phyloP scores from a whole-genome alignment of 2,888 invertebrate genomes.

The Callinectes sapidus region DNA sequence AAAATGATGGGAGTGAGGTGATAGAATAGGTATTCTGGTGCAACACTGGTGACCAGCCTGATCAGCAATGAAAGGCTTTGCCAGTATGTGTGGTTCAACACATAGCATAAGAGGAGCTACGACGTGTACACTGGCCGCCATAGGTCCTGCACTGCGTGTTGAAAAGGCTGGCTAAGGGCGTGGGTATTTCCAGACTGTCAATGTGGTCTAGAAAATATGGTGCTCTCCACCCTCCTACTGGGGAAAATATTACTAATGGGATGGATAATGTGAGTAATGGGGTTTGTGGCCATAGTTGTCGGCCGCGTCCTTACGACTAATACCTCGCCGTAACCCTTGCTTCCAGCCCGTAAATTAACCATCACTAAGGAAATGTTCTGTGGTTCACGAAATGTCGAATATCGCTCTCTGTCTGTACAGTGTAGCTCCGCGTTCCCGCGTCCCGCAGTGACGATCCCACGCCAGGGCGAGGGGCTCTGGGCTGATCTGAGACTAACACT shows the following conservation, averaged over 20 bases:
- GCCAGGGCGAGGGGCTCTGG: neutral
- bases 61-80: neutral
- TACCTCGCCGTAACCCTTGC: conserved; percentile 6
- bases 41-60: neutral
- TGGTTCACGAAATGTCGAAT: neutral
- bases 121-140: neutral
- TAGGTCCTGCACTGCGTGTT: neutral
- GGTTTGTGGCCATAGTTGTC: conserved; percentile 19
- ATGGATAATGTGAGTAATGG: conserved; percentile 24
- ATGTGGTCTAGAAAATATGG: conserved; percentile 4
- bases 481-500: neutral
- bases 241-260: conserved; percentile 31
- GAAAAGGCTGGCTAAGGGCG: neutral
- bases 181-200: neutral
- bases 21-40: too few species aligned
- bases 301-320: conserved; percentile 31
- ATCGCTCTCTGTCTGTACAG: neutral
- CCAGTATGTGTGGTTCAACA: neutral
- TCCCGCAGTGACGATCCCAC: conserved; percentile 13
- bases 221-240: conserved; percentile 12
- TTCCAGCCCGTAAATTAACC: conserved; percentile 18
- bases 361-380: conserved; percentile 26
- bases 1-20: neutral
- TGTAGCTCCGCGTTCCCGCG: neutral
- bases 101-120: neutral